A percentile compares a stretch with the other conserved stretches of the same genome.
These are phyloP conservation scores for Silurus meridionalis DNA, from an alignment of 2,113 vertebrate species.

Conservation along the genomic window DNA sequence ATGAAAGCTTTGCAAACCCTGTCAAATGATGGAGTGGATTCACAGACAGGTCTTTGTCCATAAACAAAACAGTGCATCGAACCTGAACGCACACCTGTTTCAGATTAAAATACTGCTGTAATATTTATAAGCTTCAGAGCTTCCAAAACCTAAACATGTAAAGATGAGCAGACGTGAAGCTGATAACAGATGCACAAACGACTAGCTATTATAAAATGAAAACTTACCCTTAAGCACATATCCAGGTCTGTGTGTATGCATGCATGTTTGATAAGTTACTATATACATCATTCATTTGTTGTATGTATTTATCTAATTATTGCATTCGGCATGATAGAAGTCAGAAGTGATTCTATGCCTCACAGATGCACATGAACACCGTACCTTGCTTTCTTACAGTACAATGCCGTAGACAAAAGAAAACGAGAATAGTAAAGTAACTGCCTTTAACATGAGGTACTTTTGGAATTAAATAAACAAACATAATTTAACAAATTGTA, in stretches of 20 bases:
- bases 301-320: conserved; percentile 6
- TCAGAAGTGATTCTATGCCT: conserved; percentile 23
- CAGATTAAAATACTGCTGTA: conserved; percentile 30
- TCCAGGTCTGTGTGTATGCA: not conserved
- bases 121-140: conserved; percentile 35
- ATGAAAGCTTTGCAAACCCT: conserved; percentile 7
- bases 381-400: not conserved
- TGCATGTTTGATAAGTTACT: not conserved
- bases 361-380: conserved; percentile 1
- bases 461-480: not conserved
- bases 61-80: conserved; percentile 3
- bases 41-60: conserved; percentile 9
- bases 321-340: conserved; percentile 22
- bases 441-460: not conserved
- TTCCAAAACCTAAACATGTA: conserved; percentile 11
- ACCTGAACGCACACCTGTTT: conserved; percentile 34
- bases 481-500: not conserved
- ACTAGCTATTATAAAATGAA: not conserved
- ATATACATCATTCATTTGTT: conserved; percentile 27
- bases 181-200: not conserved
- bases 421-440: not conserved
- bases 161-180: conserved; percentile 26
- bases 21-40: conserved; percentile 21
- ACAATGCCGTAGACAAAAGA: not conserved
- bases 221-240: not conserved